phyloP scores from a whole-genome alignment of 2,113 vertebrate species.

The Pedetes capensis region DNA sequence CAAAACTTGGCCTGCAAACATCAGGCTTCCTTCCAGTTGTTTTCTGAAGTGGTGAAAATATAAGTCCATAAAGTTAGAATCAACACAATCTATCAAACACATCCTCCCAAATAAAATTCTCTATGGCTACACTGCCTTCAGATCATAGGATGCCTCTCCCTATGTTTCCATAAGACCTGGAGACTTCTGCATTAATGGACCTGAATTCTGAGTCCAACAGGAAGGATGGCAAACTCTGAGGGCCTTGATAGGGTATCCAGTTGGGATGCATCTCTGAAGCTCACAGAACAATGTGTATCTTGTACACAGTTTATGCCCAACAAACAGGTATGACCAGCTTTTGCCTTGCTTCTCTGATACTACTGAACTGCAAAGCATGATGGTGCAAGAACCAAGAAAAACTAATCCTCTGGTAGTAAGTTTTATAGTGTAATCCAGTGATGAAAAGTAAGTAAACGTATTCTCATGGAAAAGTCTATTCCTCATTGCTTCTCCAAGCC shows the following conservation, averaged over 20 bases:
- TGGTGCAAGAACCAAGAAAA: background rate
- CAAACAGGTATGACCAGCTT: background rate
- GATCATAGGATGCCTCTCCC: background rate
- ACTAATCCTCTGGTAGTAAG: background rate
- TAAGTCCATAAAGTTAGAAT: background rate
- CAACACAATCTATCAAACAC: background rate
- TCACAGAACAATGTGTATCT: background rate
- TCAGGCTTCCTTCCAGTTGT: constrained; percentile 26
- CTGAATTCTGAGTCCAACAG: background rate
- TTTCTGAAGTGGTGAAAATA: background rate
- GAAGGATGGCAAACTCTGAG: background rate
- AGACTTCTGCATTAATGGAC: background rate
- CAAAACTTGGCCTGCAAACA: background rate
- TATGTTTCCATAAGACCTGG: background rate
- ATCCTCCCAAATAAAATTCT: background rate
- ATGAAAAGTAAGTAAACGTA: background rate
- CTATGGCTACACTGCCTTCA: background rate
- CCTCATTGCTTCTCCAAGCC: background rate
- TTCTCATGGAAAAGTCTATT: background rate
- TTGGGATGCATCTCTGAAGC: background rate
- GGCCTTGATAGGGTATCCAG: background rate
- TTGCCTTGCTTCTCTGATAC: background rate
- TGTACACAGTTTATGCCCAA: background rate
- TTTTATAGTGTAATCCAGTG: background rate
- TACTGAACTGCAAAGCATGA: background rate